Percentiles rank a stretch among this genome's conserved stretches.
These are phyloP conservation scores for Drosophila asahinai DNA, from an alignment of 1,140 invertebrate genomes.

Conservation along the genomic window DNA sequence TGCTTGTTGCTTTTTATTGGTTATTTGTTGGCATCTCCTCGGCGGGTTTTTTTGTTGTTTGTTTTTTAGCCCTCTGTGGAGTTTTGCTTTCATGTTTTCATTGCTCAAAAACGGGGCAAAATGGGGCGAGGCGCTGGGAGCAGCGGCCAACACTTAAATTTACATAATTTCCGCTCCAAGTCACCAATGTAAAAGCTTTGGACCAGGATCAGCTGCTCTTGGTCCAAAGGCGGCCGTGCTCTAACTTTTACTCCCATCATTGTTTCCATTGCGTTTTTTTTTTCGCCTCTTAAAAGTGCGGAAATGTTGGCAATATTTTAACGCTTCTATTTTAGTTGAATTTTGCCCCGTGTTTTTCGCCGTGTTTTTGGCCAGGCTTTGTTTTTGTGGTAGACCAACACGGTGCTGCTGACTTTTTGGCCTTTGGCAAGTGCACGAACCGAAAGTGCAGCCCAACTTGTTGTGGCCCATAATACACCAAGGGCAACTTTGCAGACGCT, in stretches of 20 bases:
- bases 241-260: constrained; percentile 26
- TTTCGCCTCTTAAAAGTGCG: constrained; percentile 25
- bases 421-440: constrained; percentile 40
- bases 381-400: constrained; percentile 51
- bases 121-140: constrained; percentile 29
- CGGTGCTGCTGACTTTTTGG: constrained; percentile 45
- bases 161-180: constrained; percentile 82
- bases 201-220: constrained; percentile 64
- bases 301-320: constrained; percentile 73
- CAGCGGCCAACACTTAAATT: constrained; percentile 73
- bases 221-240: constrained; percentile 28
- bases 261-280: constrained; percentile 7
- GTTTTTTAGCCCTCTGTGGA: constrained; percentile 43
- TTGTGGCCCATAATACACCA: constrained; percentile 57
- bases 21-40: constrained; percentile 56
- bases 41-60: constrained; percentile 47
- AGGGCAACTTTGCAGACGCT: constrained; percentile 72
- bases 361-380: constrained; percentile 4
- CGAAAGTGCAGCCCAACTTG: constrained; percentile 52
- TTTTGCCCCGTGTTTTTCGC: constrained; percentile 43
- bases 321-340: constrained; percentile 74
- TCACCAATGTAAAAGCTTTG: constrained; percentile 78
- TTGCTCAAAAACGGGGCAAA: constrained; percentile 72
- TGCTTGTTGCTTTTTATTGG: constrained; percentile 77
- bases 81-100: constrained; percentile 82